phyloP scores from a whole-genome alignment of 2,113 vertebrate genomes.

The Prionailurus viverrinus region DNA sequence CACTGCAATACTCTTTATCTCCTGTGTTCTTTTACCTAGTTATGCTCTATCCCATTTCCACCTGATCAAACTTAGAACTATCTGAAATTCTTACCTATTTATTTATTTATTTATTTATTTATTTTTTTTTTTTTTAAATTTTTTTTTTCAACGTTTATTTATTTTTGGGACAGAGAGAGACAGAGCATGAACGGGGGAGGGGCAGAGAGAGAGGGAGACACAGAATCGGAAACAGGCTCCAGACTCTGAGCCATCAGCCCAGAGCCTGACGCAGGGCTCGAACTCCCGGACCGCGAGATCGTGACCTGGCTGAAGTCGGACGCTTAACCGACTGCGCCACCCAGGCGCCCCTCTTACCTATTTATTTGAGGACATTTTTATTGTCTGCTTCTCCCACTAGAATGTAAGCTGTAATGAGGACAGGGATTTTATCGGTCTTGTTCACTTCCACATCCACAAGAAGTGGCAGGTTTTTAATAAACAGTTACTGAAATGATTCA shows the following conservation, averaged over 20 bases:
- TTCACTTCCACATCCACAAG: neutral
- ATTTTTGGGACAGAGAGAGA: too few relatives aligned
- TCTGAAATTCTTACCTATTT: neutral
- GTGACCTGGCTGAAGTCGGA: too few relatives aligned
- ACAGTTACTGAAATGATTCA: neutral
- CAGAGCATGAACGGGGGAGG: too few relatives aligned
- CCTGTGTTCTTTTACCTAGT: neutral
- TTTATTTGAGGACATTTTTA: neutral
- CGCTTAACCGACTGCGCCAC: too few relatives aligned
- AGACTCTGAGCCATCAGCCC: too few relatives aligned
- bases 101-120: neutral
- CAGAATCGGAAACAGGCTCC: too few relatives aligned
- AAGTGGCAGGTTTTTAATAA: neutral
- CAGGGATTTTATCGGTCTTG: neutral
- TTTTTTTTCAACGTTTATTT: too few relatives aligned
- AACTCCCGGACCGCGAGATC: too few relatives aligned
- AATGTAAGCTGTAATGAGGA: neutral
- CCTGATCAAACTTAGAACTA: neutral
- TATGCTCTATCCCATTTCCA: neutral
- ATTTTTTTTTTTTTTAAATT: too few relatives aligned
- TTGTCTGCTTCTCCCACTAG: neutral
- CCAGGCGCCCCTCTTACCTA: too few relatives aligned
- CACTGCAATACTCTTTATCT: neutral
- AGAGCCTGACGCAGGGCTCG: too few relatives aligned
- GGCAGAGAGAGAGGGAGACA: too few relatives aligned